These are phyloP conservation scores for Lacerta bilineata DNA, from an alignment of 2,797 vertebrate species.

Conservation along the genomic window DNA sequence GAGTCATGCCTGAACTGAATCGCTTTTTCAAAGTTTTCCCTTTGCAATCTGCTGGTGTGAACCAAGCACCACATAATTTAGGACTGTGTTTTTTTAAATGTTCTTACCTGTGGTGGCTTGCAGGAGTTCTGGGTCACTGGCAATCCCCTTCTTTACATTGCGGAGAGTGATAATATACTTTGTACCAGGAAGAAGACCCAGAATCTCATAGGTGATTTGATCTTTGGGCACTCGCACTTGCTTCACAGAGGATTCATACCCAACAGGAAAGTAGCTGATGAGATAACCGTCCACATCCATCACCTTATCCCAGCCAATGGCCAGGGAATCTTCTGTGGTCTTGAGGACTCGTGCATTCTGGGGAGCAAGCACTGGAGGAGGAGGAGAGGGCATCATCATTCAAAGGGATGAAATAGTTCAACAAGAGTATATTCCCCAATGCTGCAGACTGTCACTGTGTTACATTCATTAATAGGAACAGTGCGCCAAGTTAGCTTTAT, in stretches of 20 bases:
- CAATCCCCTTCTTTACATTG: constrained; percentile 81
- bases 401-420: neutral
- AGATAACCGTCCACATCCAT: constrained; percentile 86
- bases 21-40: neutral
- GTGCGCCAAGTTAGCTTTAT: neutral
- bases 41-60: neutral
- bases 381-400: neutral
- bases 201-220: constrained; percentile 83
- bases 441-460: neutral
- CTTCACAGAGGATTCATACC: constrained; percentile 69
- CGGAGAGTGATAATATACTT: constrained; percentile 83
- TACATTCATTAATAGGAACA: neutral
- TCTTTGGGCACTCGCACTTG: constrained; percentile 83
- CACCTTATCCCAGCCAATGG: constrained; percentile 87
- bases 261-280: constrained; percentile 85
- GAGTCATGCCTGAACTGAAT: neutral
- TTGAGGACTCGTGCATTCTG: constrained; percentile 83
- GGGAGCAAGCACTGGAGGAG: constrained; percentile 81
- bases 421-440: too few relatives aligned
- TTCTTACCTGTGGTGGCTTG: constrained; percentile 86
- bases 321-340: constrained; percentile 84
- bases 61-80: neutral
- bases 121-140: constrained; percentile 83
- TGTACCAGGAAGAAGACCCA: constrained; percentile 82
- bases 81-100: neutral